A percentile compares a stretch with the other conserved stretches of the same genome.
Evolutionary conservation across 2,113 vertebrate species (phyloP).

Genomic region (Carassius auratus): DNA sequence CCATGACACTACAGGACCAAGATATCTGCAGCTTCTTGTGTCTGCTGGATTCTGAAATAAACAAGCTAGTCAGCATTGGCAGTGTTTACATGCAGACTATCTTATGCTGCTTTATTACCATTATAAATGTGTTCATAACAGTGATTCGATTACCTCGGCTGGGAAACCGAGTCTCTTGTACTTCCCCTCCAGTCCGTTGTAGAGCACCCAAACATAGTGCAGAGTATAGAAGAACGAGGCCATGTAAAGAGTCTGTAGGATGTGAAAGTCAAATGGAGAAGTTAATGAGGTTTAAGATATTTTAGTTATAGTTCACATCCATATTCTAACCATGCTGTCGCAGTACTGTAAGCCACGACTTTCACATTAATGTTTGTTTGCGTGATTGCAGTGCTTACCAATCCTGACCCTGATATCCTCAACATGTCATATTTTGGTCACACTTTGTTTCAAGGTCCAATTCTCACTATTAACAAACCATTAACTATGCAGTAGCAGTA

Average conservation of each 20-base stretch:
- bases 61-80: neutral
- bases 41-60: constrained; percentile 71
- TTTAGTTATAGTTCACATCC: neutral
- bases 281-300: neutral
- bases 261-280: constrained; percentile 12
- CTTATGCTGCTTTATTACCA: neutral
- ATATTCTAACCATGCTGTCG: neutral
- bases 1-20: constrained; percentile 73
- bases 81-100: neutral
- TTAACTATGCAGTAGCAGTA: no score
- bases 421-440: neutral
- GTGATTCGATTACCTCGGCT: constrained; percentile 70
- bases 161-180: constrained; percentile 66
- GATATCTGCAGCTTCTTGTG: constrained; percentile 58
- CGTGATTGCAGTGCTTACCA: neutral
- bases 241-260: constrained; percentile 82
- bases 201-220: constrained; percentile 86
- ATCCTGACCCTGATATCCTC: neutral
- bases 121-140: neutral
- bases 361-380: neutral
- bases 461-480: no score
- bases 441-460: no score
- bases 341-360: neutral
- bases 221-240: constrained; percentile 86
- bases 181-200: constrained; percentile 77